Percentiles rank a stretch among this genome's conserved stretches.
These are phyloP conservation scores for Watsonalla binaria DNA, from an alignment of 2,888 invertebrate genomes.

Conservation along the genomic window DNA sequence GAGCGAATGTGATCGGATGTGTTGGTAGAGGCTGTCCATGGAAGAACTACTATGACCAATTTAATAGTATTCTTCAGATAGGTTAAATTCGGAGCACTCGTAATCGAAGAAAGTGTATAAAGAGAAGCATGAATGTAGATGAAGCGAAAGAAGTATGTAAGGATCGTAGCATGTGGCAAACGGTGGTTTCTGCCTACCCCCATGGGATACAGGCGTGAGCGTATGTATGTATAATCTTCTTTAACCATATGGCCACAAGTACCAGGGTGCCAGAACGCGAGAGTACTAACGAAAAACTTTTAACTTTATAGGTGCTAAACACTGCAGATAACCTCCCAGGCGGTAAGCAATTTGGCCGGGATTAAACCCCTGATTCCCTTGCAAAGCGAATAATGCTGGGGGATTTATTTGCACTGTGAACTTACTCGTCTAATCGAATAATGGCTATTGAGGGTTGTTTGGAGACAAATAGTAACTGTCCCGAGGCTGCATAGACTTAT, in stretches of 20 bases:
- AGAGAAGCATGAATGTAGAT: no score
- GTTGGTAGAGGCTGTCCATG: no score
- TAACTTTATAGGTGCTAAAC: slow-evolving; percentile 34
- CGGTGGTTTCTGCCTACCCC: no score
- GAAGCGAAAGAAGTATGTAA: no score
- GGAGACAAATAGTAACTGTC: slow-evolving; percentile 22
- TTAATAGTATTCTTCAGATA: no score
- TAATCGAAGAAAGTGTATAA: no score
- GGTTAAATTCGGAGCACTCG: no score
- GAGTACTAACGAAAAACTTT: background rate
- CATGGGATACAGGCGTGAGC: no score
- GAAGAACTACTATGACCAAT: no score
- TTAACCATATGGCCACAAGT: background rate
- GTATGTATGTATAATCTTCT: no score
- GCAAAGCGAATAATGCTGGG: slow-evolving; percentile 47
- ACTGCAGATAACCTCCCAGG: slow-evolving; percentile 43
- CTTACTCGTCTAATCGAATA: slow-evolving; percentile 47
- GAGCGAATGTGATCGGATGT: no score
- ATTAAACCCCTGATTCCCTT: slow-evolving; percentile 46
- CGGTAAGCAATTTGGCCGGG: slow-evolving; percentile 50
- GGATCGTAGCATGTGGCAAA: no score
- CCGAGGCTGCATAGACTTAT: slow-evolving; percentile 10
- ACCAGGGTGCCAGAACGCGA: background rate
- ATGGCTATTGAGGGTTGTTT: slow-evolving; percentile 36
- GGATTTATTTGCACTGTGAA: slow-evolving; percentile 48